phyloP scores from a whole-genome alignment of 2,888 invertebrate species.

The Diaprepes abbreviatus region DNA sequence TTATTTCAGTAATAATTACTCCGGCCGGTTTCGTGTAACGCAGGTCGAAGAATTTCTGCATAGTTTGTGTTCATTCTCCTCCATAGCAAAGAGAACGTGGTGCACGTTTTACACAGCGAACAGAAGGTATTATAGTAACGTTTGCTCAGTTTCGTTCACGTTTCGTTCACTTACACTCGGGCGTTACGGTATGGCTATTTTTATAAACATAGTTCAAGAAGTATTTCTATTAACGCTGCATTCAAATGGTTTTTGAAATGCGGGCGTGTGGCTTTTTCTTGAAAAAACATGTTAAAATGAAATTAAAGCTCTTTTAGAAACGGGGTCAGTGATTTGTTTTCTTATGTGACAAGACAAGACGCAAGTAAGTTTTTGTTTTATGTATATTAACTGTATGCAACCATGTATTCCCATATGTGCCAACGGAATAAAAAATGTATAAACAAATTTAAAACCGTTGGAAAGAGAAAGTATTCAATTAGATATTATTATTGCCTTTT shows the following conservation, averaged over 20 bases:
- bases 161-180: constrained; percentile 8
- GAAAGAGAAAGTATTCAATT: too few species aligned
- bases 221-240: background rate
- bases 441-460: too few species aligned
- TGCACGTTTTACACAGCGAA: constrained; percentile 23
- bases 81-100: constrained; percentile 27
- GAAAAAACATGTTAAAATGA: constrained; percentile 9
- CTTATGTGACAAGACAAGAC: background rate
- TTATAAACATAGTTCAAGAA: background rate
- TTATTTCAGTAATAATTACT: background rate
- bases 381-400: background rate
- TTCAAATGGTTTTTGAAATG: background rate
- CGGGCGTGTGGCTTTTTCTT: background rate
- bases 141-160: constrained; percentile 1
- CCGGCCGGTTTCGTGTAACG: background rate
- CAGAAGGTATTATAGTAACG: constrained; percentile 31
- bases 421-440: too few species aligned
- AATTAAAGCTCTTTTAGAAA: background rate
- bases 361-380: background rate
- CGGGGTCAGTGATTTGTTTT: constrained; percentile 12
- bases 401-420: too few species aligned
- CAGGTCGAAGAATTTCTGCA: constrained; percentile 4
- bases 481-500: too few species aligned
- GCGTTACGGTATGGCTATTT: constrained; percentile 2
- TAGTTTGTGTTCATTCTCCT: constrained; percentile 1